Base-by-base conservation (phyloP, 2,797 vertebrate genomes). In the Galagoides demidoff region DNA sequence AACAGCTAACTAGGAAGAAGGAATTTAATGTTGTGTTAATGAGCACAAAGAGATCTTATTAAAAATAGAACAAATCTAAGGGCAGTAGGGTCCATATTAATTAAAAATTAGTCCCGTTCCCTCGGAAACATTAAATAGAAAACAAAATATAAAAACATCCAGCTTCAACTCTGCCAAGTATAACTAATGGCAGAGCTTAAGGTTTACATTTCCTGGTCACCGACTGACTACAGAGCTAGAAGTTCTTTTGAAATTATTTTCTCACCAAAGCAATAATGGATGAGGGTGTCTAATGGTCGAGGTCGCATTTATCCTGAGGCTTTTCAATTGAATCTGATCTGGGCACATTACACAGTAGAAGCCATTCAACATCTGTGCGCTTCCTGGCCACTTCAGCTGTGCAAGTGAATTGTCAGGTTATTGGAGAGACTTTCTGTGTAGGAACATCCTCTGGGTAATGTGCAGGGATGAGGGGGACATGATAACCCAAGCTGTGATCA, bases 351-450 rank as follows among this genome's bases (percentile, higher is more conserved):
- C 81, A 37, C 92, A 71, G 22, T 49, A 86, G 90, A 66, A 96
- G 88, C 94, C 97, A 97, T 97, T 96, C 96, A 94, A 94, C 86
- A 64, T 71, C 97, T 79, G 88, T 97, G 97, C 57, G 34, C 77
- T 95, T 37, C 0, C 83, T 92, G 90, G 88, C 91, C 49, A 9
- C 79, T 89, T 90, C 82, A 92, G 89, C 66, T 34, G 68, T 31
- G 77, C 89, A 89, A 96, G 90, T 96, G 85, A 96, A 76, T 97
- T 92, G 74, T 92, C 70, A 77, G 84, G 52, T 49, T 90, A 83
- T 16, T 84, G 3, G 64, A 91, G 57, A 22, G 94, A 96, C 70
- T 83, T 23, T 90, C 64, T 96, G 84, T 39, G 43, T n/a, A 13
- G 68, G 52, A 92, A 89, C 81, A 52, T 74, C 86, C 85, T 89